Conservation (phyloP, 2,888 invertebrate genomes). For the Endomychus coccineus region DNA sequence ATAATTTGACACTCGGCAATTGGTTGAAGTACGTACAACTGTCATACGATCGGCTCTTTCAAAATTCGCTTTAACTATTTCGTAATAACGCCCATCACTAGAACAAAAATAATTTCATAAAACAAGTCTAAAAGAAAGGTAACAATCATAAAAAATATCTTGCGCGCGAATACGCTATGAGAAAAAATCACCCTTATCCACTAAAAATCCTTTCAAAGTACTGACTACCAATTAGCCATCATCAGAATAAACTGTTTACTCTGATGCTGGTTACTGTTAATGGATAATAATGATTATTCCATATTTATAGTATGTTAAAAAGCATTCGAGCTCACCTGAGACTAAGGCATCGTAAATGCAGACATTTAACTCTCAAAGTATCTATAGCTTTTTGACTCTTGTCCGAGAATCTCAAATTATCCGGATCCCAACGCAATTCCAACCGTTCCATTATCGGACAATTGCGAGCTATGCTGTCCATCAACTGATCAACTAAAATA, state of each 20-base stretch:
- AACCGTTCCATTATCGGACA: constrained; percentile 83
- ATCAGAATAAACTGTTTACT: too few relatives aligned
- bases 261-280: too few relatives aligned
- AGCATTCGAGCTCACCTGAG: constrained; percentile 60
- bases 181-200: too few relatives aligned
- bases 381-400: constrained; percentile 99
- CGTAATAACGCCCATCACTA: constrained; percentile 98
- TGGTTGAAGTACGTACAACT: constrained; percentile 94
- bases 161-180: too few relatives aligned
- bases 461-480: constrained; percentile 94
- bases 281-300: neutral
- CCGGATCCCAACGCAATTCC: constrained; percentile 97
- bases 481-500: constrained; percentile 94
- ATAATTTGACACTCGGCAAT: constrained; percentile 90
- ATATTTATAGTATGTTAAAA: neutral
- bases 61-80: constrained; percentile 98
- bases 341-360: constrained; percentile 86
- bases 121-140: constrained; percentile 6
- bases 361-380: constrained; percentile 88
- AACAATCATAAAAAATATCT: constrained; percentile 1
- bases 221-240: too few relatives aligned
- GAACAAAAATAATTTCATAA: constrained; percentile 27
- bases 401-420: constrained; percentile 95
- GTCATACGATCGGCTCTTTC: constrained; percentile 95
- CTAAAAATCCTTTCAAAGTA: too few relatives aligned